Evolutionary conservation across 2,888 invertebrate genomes (phyloP), one percentile per base, ranked within the genome.

Genomic region (Cremastinae sp.): DNA sequence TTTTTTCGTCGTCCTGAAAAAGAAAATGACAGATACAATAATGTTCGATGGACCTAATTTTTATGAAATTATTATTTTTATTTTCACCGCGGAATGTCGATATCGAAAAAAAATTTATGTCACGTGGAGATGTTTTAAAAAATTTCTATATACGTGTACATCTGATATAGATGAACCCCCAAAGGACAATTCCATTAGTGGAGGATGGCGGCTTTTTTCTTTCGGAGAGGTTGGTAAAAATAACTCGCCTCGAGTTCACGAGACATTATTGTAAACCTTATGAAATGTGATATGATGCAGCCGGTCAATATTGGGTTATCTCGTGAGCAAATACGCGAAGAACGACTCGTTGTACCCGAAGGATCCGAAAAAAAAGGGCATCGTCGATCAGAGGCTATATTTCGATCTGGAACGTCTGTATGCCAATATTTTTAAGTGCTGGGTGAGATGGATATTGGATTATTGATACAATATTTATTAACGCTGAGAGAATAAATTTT

Each of bases 101-200:
- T n/a, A n/a, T n/a, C n/a, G n/a, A n/a, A n/a, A n/a, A n/a, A n/a
- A n/a, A n/a, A n/a, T n/a, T n/a, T n/a, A n/a, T n/a, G n/a, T n/a
- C n/a, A n/a, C n/a, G n/a, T n/a, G n/a, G n/a, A n/a, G n/a, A n/a
- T n/a, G 51, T 9, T 22, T 37, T 5, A 28, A 18, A 18, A 1
- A 43, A 45, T 37, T 1, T 41, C 55, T 41, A 16, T 41, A n/a
- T 49, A 41, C 45, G 22, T 68, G 39, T n/a, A 16, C 9, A 16
- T 35, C 47, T 22, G 70, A 72, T 73, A 4, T 89, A 95, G 95
- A 89, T 96, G 49, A 96, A 96, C 88, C 96, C 96, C 0, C 96
- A 96, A 90, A 96, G 96, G 89, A 94, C 94, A 41, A 92, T 97
- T 75, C 97, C 97, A 7, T 96, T 96, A 0, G 89, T 97, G 69